Base-by-base conservation (phyloP, 2,888 invertebrate genomes). In the Andrena dorsata region DNA sequence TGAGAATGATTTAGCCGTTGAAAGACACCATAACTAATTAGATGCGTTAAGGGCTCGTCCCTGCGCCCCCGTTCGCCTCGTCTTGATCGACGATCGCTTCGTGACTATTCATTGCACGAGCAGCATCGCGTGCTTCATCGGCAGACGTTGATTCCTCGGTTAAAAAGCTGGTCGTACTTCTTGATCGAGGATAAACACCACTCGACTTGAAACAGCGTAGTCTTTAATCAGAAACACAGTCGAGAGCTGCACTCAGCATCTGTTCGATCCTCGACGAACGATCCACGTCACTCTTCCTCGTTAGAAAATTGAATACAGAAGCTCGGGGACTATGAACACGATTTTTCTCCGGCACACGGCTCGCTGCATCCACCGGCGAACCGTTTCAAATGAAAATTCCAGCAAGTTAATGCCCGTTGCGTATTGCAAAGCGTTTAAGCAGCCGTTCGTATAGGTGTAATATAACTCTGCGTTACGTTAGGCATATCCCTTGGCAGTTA, bases 401-500 rank as follows among this genome's bases (percentile, higher is more conserved):
- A 51, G 66, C 6, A 61, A 84, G 83, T 83, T 85, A 83, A 86
- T 85, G 56, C 77, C 66, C 78, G 65, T 63, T 49, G 53, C 20
- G 69, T 71, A 79, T 86, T 78, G 80, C 81, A 49, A 77, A 71
- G 66, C 79, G 75, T 87, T 87, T 81, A 83, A 87, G 76, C 64
- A 66, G 51, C 81, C 60, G 28, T 74, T 32, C 70, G 79, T 84
- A 82, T 82, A 87, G 85, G 79, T 73, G 77, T 73, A 77, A 75
- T 78, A 83, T 86, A 88, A 82, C 79, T 76, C 72, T 64, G 80
- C 83, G 47, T 74, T 73, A 79, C 76, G 65, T 77, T 78, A 78
- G 77, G 85, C 53, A 70, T 79, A 84, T 84, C 84, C 88, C 68
- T 84, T 88, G 82, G 82, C 88, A 82, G 85, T 86, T 88, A 86